Conservation (phyloP, 1,140 invertebrate genomes). For the Bombus sibiricus region DNA sequence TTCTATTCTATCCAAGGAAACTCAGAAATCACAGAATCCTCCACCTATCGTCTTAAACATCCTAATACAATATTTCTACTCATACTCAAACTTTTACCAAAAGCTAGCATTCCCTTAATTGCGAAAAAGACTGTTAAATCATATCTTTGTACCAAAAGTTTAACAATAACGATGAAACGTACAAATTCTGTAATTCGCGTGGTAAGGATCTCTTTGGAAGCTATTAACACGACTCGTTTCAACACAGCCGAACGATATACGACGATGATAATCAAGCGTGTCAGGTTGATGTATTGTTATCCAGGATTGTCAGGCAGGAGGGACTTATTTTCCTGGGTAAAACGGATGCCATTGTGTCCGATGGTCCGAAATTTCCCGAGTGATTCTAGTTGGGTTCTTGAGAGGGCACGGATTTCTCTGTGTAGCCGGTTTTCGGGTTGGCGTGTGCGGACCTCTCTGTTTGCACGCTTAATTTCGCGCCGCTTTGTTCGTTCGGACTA, state of each 20-base stretch:
- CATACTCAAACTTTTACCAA: too few species aligned
- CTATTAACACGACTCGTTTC: not conserved
- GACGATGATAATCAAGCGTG: not conserved
- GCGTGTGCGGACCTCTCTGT: not conserved
- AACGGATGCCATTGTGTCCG: slow-evolving; percentile 33
- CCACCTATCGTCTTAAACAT: rapidly evolving
- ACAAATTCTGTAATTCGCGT: not conserved
- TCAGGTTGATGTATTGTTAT: slow-evolving; percentile 5
- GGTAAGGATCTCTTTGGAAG: not conserved
- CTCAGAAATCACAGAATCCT: too few species aligned
- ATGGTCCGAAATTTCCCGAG: slow-evolving; percentile 19
- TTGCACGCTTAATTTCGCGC: slow-evolving; percentile 37
- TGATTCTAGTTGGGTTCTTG: not conserved
- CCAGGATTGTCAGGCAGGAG: not conserved
- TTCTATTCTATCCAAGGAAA: too few species aligned
- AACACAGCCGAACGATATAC: not conserved
- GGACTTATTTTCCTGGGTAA: slow-evolving; percentile 20
- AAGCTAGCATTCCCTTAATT: too few species aligned
- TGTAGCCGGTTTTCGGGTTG: not conserved
- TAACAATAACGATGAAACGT: not conserved
- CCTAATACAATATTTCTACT: too few species aligned
- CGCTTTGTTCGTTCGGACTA: not conserved
- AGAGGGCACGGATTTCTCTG: not conserved
- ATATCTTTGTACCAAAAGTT: not conserved
- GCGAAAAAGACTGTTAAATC: too few species aligned